Evolutionary conservation across 1,140 invertebrate genomes (phyloP).

Genomic region (Vanessa tameamea): DNA sequence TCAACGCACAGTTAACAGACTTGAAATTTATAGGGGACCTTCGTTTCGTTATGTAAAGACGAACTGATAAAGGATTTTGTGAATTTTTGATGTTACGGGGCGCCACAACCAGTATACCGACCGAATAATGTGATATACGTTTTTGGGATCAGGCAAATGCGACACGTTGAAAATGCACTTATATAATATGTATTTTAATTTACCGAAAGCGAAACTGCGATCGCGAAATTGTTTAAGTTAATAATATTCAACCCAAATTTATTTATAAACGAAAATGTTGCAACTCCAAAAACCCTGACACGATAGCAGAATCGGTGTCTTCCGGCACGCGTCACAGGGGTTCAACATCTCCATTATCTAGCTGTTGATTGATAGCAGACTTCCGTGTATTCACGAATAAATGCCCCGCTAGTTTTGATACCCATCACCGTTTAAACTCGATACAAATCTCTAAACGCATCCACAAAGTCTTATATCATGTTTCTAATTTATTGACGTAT

Average conservation of each 20-base stretch:
- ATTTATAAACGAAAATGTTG: conserved; percentile 12
- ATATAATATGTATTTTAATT: too few species aligned
- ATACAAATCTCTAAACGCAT: conserved; percentile 13
- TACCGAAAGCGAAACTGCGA: too few species aligned
- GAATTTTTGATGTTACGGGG: too few species aligned
- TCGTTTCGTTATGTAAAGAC: too few species aligned
- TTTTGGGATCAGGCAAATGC: too few species aligned
- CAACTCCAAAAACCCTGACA: conserved; percentile 42
- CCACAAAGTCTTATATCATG: neutral
- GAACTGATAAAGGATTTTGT: too few species aligned
- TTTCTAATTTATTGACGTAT: conserved; percentile 9
- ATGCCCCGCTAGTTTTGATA: conserved; percentile 51
- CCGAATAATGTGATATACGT: too few species aligned
- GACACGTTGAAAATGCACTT: too few species aligned
- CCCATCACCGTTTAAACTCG: conserved; percentile 11
- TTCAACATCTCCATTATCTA: conserved; percentile 71
- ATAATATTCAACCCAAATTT: neutral
- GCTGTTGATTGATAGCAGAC: conserved; percentile 71
- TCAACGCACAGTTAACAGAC: too few species aligned
- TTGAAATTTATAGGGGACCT: too few species aligned
- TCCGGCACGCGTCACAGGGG: conserved; percentile 60
- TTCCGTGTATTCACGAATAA: conserved; percentile 63
- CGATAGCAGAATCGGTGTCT: conserved; percentile 47
- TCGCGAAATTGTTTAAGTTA: too few species aligned
- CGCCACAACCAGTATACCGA: too few species aligned